Conservation (phyloP, 2,888 invertebrate genomes). For the Drosophila subsilvestris region DNA sequence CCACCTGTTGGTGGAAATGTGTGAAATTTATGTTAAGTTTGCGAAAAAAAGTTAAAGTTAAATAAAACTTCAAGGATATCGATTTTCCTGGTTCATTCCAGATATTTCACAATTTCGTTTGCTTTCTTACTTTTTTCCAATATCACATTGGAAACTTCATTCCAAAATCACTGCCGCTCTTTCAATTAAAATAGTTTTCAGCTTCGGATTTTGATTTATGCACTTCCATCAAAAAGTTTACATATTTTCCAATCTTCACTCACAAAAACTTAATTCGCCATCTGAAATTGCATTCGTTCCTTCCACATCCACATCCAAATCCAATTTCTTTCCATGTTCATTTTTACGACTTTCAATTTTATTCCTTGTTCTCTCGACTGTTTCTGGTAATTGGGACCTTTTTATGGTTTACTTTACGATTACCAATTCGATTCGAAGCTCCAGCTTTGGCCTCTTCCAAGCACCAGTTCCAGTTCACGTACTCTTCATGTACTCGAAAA, state of each 20-base stretch:
- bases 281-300: too few relatives aligned
- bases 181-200: constrained; percentile 7
- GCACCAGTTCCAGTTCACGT: constrained; percentile 25
- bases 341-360: not conserved
- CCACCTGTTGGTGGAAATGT: constrained; percentile 32
- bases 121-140: too few relatives aligned
- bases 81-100: too few relatives aligned
- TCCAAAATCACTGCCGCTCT: constrained; percentile 3
- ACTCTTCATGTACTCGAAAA: constrained; percentile 16
- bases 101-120: too few relatives aligned
- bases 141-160: not conserved
- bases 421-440: not conserved
- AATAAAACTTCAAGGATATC: too few relatives aligned
- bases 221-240: too few relatives aligned
- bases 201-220: not conserved
- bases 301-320: too few relatives aligned
- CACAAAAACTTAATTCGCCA: too few relatives aligned
- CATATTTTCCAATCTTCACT: too few relatives aligned
- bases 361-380: not conserved
- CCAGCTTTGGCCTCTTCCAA: not conserved
- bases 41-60: too few relatives aligned
- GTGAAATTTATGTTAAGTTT: constrained; percentile 3
- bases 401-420: not conserved
- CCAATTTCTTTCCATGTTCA: not conserved
- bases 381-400: not conserved